phyloP scores from a whole-genome alignment of 2,888 invertebrate species.

The Drosophila rubida region DNA sequence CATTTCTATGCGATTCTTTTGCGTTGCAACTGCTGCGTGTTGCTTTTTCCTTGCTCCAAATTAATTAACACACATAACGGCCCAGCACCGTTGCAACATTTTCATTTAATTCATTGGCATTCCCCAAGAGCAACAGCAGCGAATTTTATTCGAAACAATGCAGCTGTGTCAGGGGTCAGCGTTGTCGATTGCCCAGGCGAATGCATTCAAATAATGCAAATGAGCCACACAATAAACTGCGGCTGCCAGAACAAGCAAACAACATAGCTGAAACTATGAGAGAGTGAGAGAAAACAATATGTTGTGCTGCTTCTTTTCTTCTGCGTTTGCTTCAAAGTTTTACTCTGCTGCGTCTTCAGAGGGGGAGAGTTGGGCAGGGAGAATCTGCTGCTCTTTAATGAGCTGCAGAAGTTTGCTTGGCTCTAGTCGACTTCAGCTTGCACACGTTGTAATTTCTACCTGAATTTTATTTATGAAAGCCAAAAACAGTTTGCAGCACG shows the following conservation, averaged over 20 bases:
- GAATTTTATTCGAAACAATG: too few species aligned
- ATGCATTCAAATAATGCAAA: constrained; percentile 79
- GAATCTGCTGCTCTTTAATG: too few species aligned
- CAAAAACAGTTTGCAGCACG: constrained; percentile 5
- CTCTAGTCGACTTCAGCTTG: constrained; percentile 19
- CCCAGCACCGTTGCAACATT: constrained; percentile 31
- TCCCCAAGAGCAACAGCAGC: too few species aligned
- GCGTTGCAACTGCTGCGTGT: constrained; percentile 6
- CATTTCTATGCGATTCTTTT: constrained; percentile 11
- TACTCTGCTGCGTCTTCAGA: too few species aligned
- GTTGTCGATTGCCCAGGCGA: background rate
- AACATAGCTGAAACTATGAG: background rate
- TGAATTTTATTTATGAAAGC: background rate
- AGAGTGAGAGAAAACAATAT: constrained; percentile 24
- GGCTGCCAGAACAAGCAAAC: constrained; percentile 20
- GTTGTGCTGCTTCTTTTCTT: constrained; percentile 3
- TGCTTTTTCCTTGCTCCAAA: constrained; percentile 28
- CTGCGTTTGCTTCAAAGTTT: background rate
- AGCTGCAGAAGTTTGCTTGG: constrained; percentile 17
- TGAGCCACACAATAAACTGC: constrained; percentile 64
- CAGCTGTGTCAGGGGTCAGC: too few species aligned
- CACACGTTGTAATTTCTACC: constrained; percentile 11
- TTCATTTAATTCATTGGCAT: constrained; percentile 56
- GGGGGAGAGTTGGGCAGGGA: too few species aligned
- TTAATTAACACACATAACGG: constrained; percentile 64